These are phyloP conservation scores for Emydoidea blandingii DNA, from an alignment of 2,797 vertebrate species.

Conservation along the genomic window DNA sequence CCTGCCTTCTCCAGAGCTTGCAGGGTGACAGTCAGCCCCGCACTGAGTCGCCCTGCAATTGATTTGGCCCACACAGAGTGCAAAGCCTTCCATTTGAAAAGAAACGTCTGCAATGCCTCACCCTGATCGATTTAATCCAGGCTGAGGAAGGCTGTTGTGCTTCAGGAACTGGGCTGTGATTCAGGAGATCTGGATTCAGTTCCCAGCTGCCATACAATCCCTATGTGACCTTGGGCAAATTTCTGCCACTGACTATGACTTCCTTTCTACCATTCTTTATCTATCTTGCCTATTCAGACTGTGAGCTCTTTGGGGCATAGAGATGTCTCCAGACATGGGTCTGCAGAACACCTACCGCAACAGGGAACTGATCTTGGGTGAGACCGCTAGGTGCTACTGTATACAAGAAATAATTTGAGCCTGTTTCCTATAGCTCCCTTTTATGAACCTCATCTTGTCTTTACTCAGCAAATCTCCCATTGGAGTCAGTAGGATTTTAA, in stretches of 20 bases:
- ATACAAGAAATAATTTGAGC: accelerated
- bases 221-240: not conserved
- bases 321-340: accelerated
- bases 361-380: accelerated
- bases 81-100: not conserved
- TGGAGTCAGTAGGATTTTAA: not conserved
- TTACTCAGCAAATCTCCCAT: not conserved
- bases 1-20: not conserved
- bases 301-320: not conserved
- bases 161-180: not conserved
- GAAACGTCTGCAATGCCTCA: not conserved
- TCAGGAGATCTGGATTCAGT: not conserved
- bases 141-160: not conserved
- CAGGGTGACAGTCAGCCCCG: not conserved
- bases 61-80: not conserved
- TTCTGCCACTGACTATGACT: not conserved
- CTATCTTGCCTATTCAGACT: not conserved
- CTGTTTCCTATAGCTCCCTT: not conserved
- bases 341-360: not conserved
- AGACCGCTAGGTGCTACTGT: not conserved
- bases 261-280: not conserved
- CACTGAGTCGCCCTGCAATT: not conserved
- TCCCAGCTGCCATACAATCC: not conserved
- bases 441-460: not conserved
- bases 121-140: accelerated